Conservation (phyloP, 2,113 vertebrate species). For the Platichthys flesus region DNA sequence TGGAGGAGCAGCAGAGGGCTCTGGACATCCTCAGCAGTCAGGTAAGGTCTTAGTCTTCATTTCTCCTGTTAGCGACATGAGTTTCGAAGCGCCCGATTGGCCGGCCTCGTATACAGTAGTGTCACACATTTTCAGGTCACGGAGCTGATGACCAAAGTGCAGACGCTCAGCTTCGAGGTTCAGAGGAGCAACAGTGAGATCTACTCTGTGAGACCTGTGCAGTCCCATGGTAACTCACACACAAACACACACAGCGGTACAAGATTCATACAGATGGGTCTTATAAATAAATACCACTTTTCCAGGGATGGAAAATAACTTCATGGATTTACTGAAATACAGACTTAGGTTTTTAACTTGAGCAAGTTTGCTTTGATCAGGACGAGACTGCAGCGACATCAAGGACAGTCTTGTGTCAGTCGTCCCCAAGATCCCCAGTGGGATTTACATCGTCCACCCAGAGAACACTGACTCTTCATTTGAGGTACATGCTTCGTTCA, state of each 20-base stretch:
- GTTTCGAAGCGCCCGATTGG: not conserved
- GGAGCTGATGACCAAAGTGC: constrained; percentile 88
- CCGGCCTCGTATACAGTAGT: not conserved
- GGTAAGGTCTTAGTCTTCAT: constrained; percentile 68
- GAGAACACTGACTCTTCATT: constrained; percentile 90
- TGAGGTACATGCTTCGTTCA: constrained; percentile 83
- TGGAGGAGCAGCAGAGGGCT: constrained; percentile 90
- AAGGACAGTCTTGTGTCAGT: constrained; percentile 87
- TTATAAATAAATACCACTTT: too few relatives aligned
- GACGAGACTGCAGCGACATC: constrained; percentile 91
- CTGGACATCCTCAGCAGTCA: constrained; percentile 90
- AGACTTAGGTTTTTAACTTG: not conserved
- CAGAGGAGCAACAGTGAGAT: constrained; percentile 88
- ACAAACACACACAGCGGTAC: not conserved
- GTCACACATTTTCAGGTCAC: constrained; percentile 81
- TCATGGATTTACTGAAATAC: too few relatives aligned
- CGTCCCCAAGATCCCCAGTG: constrained; percentile 92
- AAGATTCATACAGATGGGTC: not conserved
- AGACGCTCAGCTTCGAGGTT: constrained; percentile 87
- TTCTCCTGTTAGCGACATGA: not conserved
- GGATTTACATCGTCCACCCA: constrained; percentile 92
- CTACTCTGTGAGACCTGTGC: constrained; percentile 86
- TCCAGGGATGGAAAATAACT: too few relatives aligned
- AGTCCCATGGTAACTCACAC: constrained; percentile 86
- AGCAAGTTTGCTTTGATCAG: constrained; percentile 70